Base-by-base conservation (phyloP, 2,888 invertebrate species). In the Horisme vitalbata region DNA sequence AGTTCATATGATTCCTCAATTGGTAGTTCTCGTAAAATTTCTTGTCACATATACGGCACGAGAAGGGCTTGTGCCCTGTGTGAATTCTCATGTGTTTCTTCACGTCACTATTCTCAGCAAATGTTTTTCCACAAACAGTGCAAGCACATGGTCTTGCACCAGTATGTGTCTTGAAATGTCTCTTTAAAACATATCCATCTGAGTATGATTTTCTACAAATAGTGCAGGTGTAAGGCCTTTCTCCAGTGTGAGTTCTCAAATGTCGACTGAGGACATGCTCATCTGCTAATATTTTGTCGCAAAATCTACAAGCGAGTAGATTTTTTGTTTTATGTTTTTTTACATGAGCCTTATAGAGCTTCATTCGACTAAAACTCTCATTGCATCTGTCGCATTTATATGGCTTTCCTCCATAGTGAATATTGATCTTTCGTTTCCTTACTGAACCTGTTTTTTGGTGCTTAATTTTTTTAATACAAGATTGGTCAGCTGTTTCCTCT, bases 21-120 rank as follows among this genome's bases (percentile, higher is more conserved):
- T 31, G 34, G 31, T 49, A 31, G 11, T 49, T 44, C 15, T 44
- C 48, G 13, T 39, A 30, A 12, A 49, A 49, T 20, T 35, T 34
- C 27, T 44, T 49, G 9, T 44, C 31, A 27, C 48, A 49, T n/a
- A 44, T 12, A 1, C 10, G 26, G 26, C 48, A 49, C 2, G 39
- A 9, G 27, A 35, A 49, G 9, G 26, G 34, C 9, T 49, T 49
- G 9, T 39, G 27, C 4, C 38, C 26, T 2, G 45, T 21, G 21
- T 45, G 46, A 13, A 34, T 28, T 14, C 28, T 41, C 28, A 34
- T 34, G 13, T 41, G 41, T n/a, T 28, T 41, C 14, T 34, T 20
- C 1, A 41, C 20, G 12, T 34, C 21, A 9, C 34, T 34, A 1
- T 33, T 34, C 28, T 20, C 12, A 20, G 34, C 14, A 14, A 41